A percentile compares a stretch with the other conserved stretches of the same genome.
Conservation (phyloP, 2,888 invertebrate genomes). For the Noctua janthe region DNA sequence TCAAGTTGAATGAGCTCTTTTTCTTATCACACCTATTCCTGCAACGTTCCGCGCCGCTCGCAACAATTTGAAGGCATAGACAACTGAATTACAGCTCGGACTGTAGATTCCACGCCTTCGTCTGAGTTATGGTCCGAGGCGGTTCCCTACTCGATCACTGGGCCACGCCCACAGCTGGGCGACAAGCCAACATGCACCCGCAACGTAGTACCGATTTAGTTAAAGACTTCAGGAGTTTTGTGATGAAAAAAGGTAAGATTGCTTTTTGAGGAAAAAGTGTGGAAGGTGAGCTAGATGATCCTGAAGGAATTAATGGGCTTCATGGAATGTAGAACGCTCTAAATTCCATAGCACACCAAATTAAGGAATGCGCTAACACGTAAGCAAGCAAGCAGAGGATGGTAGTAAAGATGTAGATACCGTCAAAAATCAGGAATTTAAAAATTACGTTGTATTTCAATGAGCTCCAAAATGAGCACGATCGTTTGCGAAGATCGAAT, state of each 20-base stretch:
- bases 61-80: constrained; percentile 50
- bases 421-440: too few relatives aligned
- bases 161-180: constrained; percentile 66
- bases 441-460: too few relatives aligned
- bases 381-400: too few relatives aligned
- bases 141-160: constrained; percentile 66
- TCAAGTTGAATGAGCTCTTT: not conserved
- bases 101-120: constrained; percentile 59
- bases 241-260: constrained; percentile 20
- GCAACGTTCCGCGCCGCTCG: constrained; percentile 34
- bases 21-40: constrained; percentile 7
- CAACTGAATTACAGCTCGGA: constrained; percentile 54
- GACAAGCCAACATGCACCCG: constrained; percentile 66
- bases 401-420: too few relatives aligned
- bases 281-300: not conserved
- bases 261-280: constrained; percentile 3
- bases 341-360: too few relatives aligned
- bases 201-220: constrained; percentile 64
- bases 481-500: too few relatives aligned
- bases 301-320: not conserved
- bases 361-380: too few relatives aligned
- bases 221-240: constrained; percentile 37
- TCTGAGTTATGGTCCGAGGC: constrained; percentile 65
- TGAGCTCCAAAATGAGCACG: too few relatives aligned
- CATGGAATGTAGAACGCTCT: not conserved